These are phyloP conservation scores for Brachypodius melanocephalos DNA, from an alignment of 2,113 vertebrate genomes.

Conservation along the genomic window DNA sequence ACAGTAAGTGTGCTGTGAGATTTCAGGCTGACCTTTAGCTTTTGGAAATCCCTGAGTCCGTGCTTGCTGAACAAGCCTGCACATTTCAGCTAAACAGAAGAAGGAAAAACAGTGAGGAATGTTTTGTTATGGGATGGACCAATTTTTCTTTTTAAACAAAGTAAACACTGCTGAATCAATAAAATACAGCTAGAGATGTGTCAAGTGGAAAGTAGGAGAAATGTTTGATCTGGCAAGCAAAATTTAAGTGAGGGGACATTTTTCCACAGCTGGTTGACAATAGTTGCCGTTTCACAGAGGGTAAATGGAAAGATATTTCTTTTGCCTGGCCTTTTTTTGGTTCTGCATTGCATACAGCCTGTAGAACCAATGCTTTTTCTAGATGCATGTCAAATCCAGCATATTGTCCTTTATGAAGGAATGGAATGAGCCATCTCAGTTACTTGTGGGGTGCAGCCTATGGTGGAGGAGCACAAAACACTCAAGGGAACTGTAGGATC, in stretches of 20 bases:
- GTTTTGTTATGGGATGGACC: neutral
- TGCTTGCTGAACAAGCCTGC: constrained; percentile 12
- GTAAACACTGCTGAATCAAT: neutral
- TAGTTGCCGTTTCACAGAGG: neutral
- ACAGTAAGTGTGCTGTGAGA: constrained; percentile 43
- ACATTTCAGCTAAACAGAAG: neutral
- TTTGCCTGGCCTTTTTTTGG: neutral
- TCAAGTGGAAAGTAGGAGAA: neutral
- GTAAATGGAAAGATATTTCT: neutral
- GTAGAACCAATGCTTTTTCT: neutral
- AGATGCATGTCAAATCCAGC: neutral
- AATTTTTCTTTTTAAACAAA: constrained; percentile 42
- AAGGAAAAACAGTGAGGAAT: constrained; percentile 26
- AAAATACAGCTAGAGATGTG: neutral
- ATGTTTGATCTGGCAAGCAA: neutral
- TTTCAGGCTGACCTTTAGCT: constrained; percentile 54
- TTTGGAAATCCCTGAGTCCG: neutral
- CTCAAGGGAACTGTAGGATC: neutral
- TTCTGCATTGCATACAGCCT: neutral
- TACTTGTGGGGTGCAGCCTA: neutral
- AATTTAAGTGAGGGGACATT: neutral
- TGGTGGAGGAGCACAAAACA: neutral
- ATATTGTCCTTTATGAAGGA: neutral
- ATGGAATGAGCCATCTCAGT: neutral
- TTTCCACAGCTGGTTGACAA: neutral